Percentiles rank a stretch among this genome's conserved stretches.
Conservation (phyloP, 1,140 invertebrate genomes). For the Melitaea cinxia region DNA sequence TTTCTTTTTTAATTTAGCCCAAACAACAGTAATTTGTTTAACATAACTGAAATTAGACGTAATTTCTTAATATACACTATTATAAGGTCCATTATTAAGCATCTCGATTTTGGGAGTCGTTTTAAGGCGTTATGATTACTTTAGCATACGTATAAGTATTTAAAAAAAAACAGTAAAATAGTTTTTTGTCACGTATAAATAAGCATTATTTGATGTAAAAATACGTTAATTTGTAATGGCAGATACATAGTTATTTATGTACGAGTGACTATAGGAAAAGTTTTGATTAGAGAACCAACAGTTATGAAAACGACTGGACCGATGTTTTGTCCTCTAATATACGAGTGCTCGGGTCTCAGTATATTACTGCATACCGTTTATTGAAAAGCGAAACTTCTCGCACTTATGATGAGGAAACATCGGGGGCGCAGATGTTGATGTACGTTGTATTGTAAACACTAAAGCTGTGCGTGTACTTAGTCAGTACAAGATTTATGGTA, state of each 20-base stretch:
- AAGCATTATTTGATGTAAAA: too few species aligned
- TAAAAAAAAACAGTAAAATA: too few species aligned
- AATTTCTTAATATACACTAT: too few species aligned
- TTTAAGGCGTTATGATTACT: too few species aligned
- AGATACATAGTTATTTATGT: conserved; percentile 12
- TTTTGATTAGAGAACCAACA: conserved; percentile 34
- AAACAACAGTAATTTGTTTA: too few species aligned
- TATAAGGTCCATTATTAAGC: too few species aligned
- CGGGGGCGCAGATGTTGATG: conserved; percentile 17
- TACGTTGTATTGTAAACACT: conserved; percentile 7
- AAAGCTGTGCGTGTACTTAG: not conserved
- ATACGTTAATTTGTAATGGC: not conserved
- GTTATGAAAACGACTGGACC: conserved; percentile 29
- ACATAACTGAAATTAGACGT: too few species aligned
- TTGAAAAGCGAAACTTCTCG: conserved; percentile 35
- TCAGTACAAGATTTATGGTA: too few species aligned
- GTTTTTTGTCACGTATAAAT: too few species aligned
- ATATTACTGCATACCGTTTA: conserved; percentile 29
- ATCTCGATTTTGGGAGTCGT: too few species aligned
- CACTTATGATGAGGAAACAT: conserved; percentile 29
- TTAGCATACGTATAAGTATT: too few species aligned
- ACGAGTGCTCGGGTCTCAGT: conserved; percentile 22
- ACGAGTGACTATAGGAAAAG: conserved; percentile 22
- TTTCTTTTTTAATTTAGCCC: too few species aligned
- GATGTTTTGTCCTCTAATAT: conserved; percentile 32